Evolutionary conservation across 2,888 invertebrate genomes (phyloP).

Genomic region (Exocentrus adspersus): DNA sequence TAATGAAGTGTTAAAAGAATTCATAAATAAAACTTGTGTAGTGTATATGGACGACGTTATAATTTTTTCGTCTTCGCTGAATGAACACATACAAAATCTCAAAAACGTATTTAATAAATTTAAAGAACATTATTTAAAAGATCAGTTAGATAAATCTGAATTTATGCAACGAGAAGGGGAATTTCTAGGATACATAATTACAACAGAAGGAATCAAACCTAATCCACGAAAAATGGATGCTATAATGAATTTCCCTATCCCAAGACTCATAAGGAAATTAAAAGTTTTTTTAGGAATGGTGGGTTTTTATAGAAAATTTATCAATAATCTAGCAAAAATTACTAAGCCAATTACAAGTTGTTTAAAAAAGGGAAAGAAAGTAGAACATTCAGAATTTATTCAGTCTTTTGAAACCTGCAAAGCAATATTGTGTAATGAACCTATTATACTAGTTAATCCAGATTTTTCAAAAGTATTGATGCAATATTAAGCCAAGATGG

Average conservation of each 20-base stretch:
- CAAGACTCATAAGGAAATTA: no score
- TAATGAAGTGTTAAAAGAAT: no score
- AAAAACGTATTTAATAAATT: background rate
- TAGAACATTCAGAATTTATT: slow-evolving; percentile 1
- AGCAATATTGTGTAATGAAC: background rate
- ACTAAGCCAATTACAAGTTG: background rate
- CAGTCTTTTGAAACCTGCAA: slow-evolving; percentile 4
- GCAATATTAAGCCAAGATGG: background rate
- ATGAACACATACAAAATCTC: background rate
- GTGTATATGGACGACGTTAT: no score
- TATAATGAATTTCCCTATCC: background rate
- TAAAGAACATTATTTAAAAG: background rate
- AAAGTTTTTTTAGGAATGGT: no score
- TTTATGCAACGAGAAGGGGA: background rate
- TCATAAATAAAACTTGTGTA: no score
- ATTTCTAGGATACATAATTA: background rate
- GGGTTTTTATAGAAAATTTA: no score
- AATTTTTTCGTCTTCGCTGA: no score
- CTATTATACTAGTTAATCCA: background rate
- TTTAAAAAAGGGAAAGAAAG: background rate
- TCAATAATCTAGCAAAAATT: no score
- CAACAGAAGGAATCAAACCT: background rate
- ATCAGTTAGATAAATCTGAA: background rate
- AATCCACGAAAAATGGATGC: background rate
- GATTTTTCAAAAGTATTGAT: slow-evolving; percentile 6